Conservation (phyloP, 2,888 invertebrate species). For the Tortricodes alternella region DNA sequence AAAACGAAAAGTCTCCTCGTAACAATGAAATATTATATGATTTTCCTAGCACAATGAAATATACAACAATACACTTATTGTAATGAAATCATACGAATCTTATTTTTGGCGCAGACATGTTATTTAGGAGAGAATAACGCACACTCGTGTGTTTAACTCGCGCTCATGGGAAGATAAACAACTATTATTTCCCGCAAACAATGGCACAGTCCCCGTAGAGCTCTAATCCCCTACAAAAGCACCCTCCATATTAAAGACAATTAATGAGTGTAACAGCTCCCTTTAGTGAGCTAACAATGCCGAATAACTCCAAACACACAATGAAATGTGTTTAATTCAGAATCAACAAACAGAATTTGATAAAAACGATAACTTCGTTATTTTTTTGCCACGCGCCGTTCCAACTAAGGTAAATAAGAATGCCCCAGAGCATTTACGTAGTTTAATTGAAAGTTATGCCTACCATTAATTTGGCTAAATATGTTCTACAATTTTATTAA, state of each 20-base stretch:
- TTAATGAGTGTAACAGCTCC: constrained; percentile 76
- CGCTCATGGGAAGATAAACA: constrained; percentile 68
- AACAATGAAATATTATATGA: constrained; percentile 19
- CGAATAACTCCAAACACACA: constrained; percentile 68
- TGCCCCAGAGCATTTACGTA: not conserved
- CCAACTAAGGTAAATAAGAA: not conserved
- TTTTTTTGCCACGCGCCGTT: constrained; percentile 24
- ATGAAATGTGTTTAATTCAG: constrained; percentile 64
- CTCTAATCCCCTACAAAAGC: constrained; percentile 54
- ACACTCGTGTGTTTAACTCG: constrained; percentile 39
- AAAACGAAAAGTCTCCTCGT: constrained; percentile 11
- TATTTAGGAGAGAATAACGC: constrained; percentile 47
- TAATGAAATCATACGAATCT: constrained; percentile 33
- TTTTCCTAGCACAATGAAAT: constrained; percentile 26
- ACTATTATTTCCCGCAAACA: constrained; percentile 71
- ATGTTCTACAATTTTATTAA: not conserved
- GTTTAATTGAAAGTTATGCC: constrained; percentile 21
- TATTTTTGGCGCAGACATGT: constrained; percentile 39
- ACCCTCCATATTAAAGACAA: constrained; percentile 71
- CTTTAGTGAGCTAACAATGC: constrained; percentile 70
- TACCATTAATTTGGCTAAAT: constrained; percentile 6
- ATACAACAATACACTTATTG: constrained; percentile 23
- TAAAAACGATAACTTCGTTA: constrained; percentile 26
- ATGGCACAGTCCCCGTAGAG: constrained; percentile 59
- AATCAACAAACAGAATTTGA: constrained; percentile 55